Base-by-base conservation (phyloP, 2,888 invertebrate genomes). In the Amphimallon solstitiale region DNA sequence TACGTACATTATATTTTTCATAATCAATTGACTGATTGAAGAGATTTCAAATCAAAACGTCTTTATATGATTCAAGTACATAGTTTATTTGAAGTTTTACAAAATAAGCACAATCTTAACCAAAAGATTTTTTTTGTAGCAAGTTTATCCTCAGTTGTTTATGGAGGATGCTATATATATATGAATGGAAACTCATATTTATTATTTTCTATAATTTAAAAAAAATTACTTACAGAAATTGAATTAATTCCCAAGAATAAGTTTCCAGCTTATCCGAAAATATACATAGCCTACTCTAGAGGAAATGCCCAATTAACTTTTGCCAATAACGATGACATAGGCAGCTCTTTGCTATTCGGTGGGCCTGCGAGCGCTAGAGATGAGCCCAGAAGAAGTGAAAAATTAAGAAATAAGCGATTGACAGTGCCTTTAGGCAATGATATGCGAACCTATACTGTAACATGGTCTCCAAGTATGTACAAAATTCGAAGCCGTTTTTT, bases 381-480 rank as follows among this genome's bases (percentile, higher is more conserved):
- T 3, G 79, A 82, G 23, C 76, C 77, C 5, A 84, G 84, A 52
- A 80, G 82, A 6, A 76, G 82, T n/a, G n/a, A 6, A 3, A 73
- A 83, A 21, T 72, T 85, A 1, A 67, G 59, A 17, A 72, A 70
- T 1, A 81, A 69, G 6, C 67, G 49, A 2, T 15, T 61, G 17
- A 4, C 15, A 19, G 15, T 29, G 21, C 69, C 71, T n/a, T 65
- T 48, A 38, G 40, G 66, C 5, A 82, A 86, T 2, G 84, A 85
- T 9, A 90, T 87, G 78, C 92, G 92, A 72, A 81, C 82, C 0
- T 93, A 88, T 76, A 84, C 85, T 4, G 65, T 92, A 0, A 85
- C 85, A 54, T 93, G 93, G 93, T 84, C 84, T 3, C 86, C 86
- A 74, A 84, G 89, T 88, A 80, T 70, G 40, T 51, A 29, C 29